Percentiles rank a stretch among this genome's conserved stretches.
Evolutionary conservation across 2,797 vertebrate species (phyloP).

Genomic region (Acomys russatus): DNA sequence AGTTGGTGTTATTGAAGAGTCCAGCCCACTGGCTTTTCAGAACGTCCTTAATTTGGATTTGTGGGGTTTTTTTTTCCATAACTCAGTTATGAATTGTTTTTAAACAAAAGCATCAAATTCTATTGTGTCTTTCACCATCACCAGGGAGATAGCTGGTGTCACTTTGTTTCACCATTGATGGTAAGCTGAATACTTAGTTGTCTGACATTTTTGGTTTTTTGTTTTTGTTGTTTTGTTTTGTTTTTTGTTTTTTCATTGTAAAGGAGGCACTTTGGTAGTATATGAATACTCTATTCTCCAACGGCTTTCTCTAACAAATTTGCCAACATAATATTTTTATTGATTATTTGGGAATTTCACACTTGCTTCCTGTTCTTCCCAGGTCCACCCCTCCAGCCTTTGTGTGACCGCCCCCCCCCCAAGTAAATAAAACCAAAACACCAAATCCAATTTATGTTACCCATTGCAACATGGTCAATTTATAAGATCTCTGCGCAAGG

Average conservation of each 20-base stretch:
- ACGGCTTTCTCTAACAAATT: conserved; percentile 19
- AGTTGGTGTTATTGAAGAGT: conserved; percentile 36
- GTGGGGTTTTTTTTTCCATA: background rate
- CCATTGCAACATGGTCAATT: background rate
- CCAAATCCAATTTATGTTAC: background rate
- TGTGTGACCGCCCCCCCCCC: background rate
- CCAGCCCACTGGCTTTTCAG: conserved; percentile 8
- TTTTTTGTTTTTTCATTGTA: background rate
- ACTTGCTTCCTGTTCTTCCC: background rate
- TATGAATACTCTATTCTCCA: conserved; percentile 10
- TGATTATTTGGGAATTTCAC: background rate
- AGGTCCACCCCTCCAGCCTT: background rate
- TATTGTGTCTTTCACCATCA: background rate
- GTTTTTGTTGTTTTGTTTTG: too few species aligned
- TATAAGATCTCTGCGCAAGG: too few species aligned
- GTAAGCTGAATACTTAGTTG: background rate
- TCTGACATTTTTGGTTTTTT: background rate
- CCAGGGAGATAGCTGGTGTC: background rate
- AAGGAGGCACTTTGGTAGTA: background rate
- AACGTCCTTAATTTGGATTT: conserved; percentile 57
- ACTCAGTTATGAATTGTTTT: background rate
- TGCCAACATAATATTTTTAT: background rate
- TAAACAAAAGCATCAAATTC: background rate
- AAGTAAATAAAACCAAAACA: background rate
- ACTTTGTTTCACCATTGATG: background rate